Percentiles rank a stretch among this genome's conserved stretches.
Evolutionary conservation across 2,113 vertebrate species (phyloP).

Genomic region (Morone chrysops): DNA sequence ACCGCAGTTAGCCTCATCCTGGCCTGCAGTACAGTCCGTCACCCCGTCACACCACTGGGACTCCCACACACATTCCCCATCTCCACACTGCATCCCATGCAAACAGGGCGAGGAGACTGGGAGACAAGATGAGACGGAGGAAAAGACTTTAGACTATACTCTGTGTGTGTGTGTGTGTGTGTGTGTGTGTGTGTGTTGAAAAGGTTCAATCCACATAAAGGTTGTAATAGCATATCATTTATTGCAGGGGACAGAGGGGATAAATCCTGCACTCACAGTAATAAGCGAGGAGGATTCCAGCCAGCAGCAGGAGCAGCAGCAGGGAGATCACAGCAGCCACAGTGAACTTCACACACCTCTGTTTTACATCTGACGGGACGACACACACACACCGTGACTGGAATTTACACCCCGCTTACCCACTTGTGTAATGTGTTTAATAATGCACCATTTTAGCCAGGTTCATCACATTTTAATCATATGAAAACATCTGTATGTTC

Average conservation of each 20-base stretch:
- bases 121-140: not conserved
- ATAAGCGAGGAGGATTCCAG: slow-evolving; percentile 69
- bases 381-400: slow-evolving; percentile 2
- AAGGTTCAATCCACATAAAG: not conserved
- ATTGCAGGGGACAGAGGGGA: not conserved
- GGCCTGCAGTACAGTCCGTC: slow-evolving; percentile 67
- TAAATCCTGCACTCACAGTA: slow-evolving; percentile 68
- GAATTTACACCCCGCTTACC: not conserved
- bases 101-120: slow-evolving; percentile 68
- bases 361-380: slow-evolving; percentile 48
- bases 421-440: not conserved
- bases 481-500: not conserved
- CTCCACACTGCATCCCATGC: slow-evolving; percentile 65
- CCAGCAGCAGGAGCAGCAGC: slow-evolving; percentile 67
- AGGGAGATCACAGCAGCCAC: slow-evolving; percentile 53
- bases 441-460: not conserved
- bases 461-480: not conserved
- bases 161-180: not conserved
- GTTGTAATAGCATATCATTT: not conserved
- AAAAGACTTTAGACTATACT: not conserved
- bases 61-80: slow-evolving; percentile 67
- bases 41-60: slow-evolving; percentile 80
- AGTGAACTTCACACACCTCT: slow-evolving; percentile 45
- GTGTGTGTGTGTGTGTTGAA: not conserved
- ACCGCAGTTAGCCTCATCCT: slow-evolving; percentile 78